Evolutionary conservation across 2,113 vertebrate genomes (phyloP), one percentile per base, ranked within the genome.

Genomic region (Alethe castanea): DNA sequence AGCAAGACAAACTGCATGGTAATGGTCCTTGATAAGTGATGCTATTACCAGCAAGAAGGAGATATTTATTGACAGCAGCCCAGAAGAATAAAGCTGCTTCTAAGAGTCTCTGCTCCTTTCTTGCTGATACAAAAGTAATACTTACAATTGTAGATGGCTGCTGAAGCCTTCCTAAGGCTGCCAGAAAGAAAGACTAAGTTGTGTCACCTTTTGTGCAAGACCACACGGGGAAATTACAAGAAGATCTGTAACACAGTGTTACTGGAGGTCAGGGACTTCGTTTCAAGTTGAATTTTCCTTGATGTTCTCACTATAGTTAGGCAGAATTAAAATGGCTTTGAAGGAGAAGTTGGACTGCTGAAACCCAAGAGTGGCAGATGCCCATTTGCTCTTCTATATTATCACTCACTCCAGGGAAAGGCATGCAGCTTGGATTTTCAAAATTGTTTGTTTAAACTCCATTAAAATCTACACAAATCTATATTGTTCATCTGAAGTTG

Each of bases 171-270:
- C 57, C 19, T 26, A 56, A 60, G 73, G 57, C 48, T 64, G 28
- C 38, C n/a, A 52, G 44, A 81, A 79, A 54, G 33, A 81, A 74
- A 79, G 16, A 29, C 9, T 50, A 2, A 10, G 3, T 64, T 77
- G 52, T 86, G 35, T 26, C 19, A 50, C 19, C 15, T 62, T 50
- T 61, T 61, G 17, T 76, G 57, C 35, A 33, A 53, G 59, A 35
- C 23, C 11, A 11, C 8, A 1, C 0, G 40, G 40, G 12, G 25
- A 76, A 69, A 53, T 24, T 19, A 61, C 36, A 66, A 36, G 26
- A 77, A 29, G 29, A 26, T 45, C 23, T 62, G 23, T 53, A 77
- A 57, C 0, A 1, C 1, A 1, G 13, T 33, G 14, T 48, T 61
- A 31, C 5, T 16, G n/a, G 70, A 3, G 2, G 23, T 17, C 52